Conservation (phyloP, 2,797 vertebrate genomes). For the Oryzias sinensis region DNA sequence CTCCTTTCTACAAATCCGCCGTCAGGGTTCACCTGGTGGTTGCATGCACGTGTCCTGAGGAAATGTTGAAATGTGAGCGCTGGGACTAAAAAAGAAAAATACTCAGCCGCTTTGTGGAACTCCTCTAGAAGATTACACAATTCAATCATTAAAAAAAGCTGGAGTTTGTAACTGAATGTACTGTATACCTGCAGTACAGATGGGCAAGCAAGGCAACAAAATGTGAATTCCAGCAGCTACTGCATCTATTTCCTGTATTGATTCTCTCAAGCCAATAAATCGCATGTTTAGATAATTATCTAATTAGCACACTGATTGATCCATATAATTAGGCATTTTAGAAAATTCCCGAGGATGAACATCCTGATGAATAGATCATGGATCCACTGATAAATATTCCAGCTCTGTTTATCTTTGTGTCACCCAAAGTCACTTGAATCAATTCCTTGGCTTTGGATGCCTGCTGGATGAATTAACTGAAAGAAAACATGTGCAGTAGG, state of each 20-base stretch:
- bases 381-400: constrained; percentile 50
- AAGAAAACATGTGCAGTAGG: constrained; percentile 1
- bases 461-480: constrained; percentile 14
- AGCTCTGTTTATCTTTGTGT: constrained; percentile 53
- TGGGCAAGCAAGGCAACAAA: constrained; percentile 36
- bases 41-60: constrained; percentile 12
- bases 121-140: constrained; percentile 4
- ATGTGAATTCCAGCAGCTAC: constrained; percentile 55
- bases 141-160: constrained; percentile 9
- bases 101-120: constrained; percentile 14
- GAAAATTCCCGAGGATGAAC: constrained; percentile 77
- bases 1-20: constrained; percentile 50
- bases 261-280: constrained; percentile 71
- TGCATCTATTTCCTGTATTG: constrained; percentile 58
- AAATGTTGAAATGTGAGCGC: constrained; percentile 22
- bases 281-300: constrained; percentile 78
- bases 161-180: constrained; percentile 5
- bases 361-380: constrained; percentile 71
- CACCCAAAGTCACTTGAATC: constrained; percentile 54
- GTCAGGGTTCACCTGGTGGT: constrained; percentile 25
- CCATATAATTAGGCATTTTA: constrained; percentile 82
- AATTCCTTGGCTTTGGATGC: constrained; percentile 43
- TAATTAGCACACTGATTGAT: constrained; percentile 79
- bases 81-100: constrained; percentile 1
- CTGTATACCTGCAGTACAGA: constrained; percentile 15